phyloP scores from a whole-genome alignment of 2,797 vertebrate genomes.

The Trichosurus vulpecula region DNA sequence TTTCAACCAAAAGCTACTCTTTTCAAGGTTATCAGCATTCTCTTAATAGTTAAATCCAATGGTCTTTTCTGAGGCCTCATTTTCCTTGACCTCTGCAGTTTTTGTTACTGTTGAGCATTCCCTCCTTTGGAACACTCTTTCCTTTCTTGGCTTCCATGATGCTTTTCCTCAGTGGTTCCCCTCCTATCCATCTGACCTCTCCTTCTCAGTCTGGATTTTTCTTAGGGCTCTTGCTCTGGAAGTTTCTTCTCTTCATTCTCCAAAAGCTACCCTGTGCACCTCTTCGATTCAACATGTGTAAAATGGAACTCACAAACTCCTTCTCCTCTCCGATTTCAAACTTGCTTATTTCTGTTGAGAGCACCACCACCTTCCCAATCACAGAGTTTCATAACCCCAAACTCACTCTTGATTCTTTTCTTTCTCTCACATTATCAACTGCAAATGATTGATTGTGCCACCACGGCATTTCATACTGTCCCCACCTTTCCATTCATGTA shows the following conservation, averaged over 20 bases:
- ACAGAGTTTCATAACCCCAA: background rate
- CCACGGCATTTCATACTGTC: background rate
- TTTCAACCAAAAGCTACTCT: background rate
- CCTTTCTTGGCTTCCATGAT: background rate
- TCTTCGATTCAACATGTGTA: background rate
- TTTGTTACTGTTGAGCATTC: background rate
- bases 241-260: accelerated
- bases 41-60: background rate
- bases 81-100: background rate
- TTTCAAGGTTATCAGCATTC: background rate
- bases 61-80: background rate
- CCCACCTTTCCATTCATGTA: background rate
- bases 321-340: background rate
- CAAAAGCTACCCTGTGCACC: background rate
- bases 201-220: background rate
- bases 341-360: background rate
- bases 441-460: background rate
- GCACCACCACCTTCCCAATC: background rate
- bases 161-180: background rate
- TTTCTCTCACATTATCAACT: background rate
- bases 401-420: background rate
- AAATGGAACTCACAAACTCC: background rate
- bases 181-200: background rate
- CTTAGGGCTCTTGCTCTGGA: accelerated
- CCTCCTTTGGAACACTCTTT: background rate